Conservation (phyloP, 2,113 vertebrate genomes). For the Naja naja region DNA sequence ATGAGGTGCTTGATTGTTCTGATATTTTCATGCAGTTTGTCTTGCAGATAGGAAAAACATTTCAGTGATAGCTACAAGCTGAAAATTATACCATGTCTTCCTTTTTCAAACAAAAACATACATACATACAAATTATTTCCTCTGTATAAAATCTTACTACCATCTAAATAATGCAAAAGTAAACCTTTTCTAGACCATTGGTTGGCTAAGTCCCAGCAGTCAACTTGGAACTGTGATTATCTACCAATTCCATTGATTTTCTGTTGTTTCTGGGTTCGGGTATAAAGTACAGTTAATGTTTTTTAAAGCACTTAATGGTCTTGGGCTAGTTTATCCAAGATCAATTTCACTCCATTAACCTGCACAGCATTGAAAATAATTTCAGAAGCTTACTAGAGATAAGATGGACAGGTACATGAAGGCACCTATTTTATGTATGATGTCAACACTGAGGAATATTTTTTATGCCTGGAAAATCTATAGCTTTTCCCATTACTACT, state of each 20-base stretch:
- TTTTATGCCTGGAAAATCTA: neutral
- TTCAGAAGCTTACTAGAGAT: neutral
- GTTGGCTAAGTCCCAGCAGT: neutral
- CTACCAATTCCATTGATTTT: conserved; percentile 51
- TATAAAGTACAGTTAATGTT: neutral
- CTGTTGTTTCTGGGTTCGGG: neutral
- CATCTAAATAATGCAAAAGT: neutral
- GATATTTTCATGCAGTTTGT: neutral
- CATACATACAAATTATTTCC: neutral
- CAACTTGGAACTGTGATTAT: conserved; percentile 7
- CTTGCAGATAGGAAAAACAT: neutral
- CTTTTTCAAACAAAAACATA: neutral
- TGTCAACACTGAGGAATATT: neutral
- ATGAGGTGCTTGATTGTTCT: neutral
- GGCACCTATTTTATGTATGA: neutral
- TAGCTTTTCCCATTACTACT: neutral
- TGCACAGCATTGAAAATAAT: neutral
- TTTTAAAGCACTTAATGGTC: neutral
- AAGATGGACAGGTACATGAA: neutral
- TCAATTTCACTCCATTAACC: neutral
- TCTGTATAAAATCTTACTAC: neutral
- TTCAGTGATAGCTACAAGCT: neutral
- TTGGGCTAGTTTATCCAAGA: neutral
- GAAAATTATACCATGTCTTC: neutral
- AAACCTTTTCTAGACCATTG: neutral